These are phyloP conservation scores for Andrena camellia DNA, from an alignment of 2,888 invertebrate species.

Conservation along the genomic window DNA sequence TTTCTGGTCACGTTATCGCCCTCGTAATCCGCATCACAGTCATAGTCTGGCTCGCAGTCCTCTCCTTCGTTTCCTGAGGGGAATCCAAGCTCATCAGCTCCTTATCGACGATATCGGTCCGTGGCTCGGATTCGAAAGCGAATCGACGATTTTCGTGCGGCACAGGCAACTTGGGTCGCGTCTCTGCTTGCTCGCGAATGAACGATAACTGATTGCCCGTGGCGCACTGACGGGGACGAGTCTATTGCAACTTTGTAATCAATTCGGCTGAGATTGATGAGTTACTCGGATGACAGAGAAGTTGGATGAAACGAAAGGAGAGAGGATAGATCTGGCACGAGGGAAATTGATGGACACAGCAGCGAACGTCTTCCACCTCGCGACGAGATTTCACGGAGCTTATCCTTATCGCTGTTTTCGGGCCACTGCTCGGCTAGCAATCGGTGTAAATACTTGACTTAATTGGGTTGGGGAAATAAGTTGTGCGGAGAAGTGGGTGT, in stretches of 20 bases:
- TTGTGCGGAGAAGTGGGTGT: background rate
- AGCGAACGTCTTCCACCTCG: background rate
- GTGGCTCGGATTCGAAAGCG: background rate
- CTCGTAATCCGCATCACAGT: conserved; percentile 87
- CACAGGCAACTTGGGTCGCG: too few species aligned
- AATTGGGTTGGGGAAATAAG: background rate
- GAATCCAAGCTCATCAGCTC: background rate
- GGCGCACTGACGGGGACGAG: background rate
- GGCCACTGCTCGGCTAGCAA: background rate
- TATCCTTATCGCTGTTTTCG: background rate
- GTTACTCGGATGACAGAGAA: background rate
- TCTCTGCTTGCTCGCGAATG: background rate
- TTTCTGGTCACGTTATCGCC: conserved; percentile 84
- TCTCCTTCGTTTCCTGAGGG: conserved; percentile 86
- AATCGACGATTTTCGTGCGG: background rate
- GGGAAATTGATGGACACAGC: background rate
- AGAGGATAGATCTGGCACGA: background rate
- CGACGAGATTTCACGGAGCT: background rate
- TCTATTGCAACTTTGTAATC: too few species aligned
- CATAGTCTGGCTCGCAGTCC: conserved; percentile 86
- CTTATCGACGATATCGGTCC: background rate
- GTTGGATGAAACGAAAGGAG: background rate
- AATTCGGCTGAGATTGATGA: background rate
- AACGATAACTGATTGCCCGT: background rate
- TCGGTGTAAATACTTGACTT: background rate